Evolutionary conservation across 53 echinoderm and acorn worm species (phyloP), one percentile per base, ranked within the genome.

Genomic region (Stichopus horrens): DNA sequence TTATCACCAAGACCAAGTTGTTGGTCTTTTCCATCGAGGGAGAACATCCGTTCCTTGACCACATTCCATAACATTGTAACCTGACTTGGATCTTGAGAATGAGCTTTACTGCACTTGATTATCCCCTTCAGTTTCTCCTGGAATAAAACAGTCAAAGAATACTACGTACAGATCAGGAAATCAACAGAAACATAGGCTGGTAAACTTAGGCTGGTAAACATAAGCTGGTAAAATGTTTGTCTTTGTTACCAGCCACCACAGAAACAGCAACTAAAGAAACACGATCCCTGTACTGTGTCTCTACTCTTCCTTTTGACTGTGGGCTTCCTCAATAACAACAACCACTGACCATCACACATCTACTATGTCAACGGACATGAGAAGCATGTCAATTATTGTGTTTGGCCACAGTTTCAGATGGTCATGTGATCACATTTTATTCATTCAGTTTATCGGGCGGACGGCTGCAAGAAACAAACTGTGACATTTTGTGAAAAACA

Each of bases 1-100:
- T 97, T 94, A 71, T 95, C 95, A 83, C 95, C 98, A 4, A 95
- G 93, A 11, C 98, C 98, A 51, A 97, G 83, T 90, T 97, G 94
- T 77, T 94, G 91, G 75, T 92, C 92, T 84, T 89, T 92, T 84
- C 88, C 86, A 8, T 90, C 75, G 7, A 95, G 87, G 7, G 98
- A 95, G 88, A 91, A 97, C 57, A 97, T 87, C 14, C 90, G 93
- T 86, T 88, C 88, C 13, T 89, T 88, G 76, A 93, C 92, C 8
- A 75, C 90, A 63, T 90, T 88, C 91, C 93, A 93, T 37, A 94
- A 81, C 74, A 92, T 78, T 18, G 95, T 94, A 57, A 97, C 75
- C 18, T 89, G 86, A 8, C 89, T 73, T 5, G 94, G 79, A 79
- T 97, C 94, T 9, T 88, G 87, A n/a, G 89, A 76, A 86, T 97